Conservation (phyloP, 2,797 vertebrate genomes). For the Tamandua tetradactyla region DNA sequence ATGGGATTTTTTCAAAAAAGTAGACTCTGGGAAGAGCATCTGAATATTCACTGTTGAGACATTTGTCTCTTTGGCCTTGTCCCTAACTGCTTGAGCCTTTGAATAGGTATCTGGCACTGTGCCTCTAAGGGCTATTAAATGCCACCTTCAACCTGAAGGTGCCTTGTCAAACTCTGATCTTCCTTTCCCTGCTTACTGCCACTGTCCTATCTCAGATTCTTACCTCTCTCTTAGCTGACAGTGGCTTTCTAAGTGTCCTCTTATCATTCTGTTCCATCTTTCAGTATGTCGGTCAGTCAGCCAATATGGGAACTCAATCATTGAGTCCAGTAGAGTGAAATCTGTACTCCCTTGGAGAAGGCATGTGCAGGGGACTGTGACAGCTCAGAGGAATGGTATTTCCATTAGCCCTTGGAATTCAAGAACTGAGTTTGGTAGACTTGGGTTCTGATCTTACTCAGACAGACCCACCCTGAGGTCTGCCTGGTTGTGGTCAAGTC, state of each 20-base stretch:
- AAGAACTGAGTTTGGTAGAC: not conserved
- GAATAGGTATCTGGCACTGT: not conserved
- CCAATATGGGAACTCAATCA: not conserved
- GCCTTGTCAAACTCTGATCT: not conserved
- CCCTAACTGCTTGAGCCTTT: not conserved
- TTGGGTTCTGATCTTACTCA: not conserved
- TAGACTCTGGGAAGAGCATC: not conserved
- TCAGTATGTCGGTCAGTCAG: not conserved
- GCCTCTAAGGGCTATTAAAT: not conserved
- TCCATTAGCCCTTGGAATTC: not conserved
- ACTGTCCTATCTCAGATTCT: not conserved
- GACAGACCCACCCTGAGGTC: not conserved
- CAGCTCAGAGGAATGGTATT: not conserved
- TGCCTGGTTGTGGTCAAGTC: not conserved
- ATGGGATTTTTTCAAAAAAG: not conserved
- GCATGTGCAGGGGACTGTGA: not conserved
- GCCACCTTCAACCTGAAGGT: not conserved
- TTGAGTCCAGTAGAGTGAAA: not conserved
- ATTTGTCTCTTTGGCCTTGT: not conserved
- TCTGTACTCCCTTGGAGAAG: too few relatives aligned
- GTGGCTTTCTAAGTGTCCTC: not conserved
- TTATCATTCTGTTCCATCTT: not conserved
- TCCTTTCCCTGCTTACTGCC: too few relatives aligned
- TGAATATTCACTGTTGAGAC: not conserved
- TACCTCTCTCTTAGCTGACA: not conserved